Evolutionary conservation across 2,113 vertebrate species (phyloP).

Genomic region (Vanacampus margaritifer): DNA sequence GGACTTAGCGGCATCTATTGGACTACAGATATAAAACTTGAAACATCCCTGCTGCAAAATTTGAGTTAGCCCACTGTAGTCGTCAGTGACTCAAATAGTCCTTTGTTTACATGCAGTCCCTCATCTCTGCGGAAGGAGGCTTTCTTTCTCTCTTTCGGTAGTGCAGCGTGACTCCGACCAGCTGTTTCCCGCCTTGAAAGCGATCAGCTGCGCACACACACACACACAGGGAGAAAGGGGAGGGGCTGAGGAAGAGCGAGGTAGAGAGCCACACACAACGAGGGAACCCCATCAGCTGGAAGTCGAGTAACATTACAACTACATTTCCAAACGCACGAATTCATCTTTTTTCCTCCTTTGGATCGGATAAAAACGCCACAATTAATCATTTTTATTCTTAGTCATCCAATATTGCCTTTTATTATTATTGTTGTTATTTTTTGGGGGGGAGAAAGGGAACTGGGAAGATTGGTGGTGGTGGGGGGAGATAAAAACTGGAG

Average conservation of each 20-base stretch:
- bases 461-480: no score
- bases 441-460: background rate
- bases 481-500: slow-evolving; percentile 67
- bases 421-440: slow-evolving; percentile 8
- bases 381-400: slow-evolving; percentile 30
- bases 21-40: background rate
- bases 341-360: slow-evolving; percentile 15
- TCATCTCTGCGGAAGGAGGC: slow-evolving; percentile 82
- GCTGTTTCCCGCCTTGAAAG: slow-evolving; percentile 99
- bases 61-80: background rate
- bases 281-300: slow-evolving; percentile 85
- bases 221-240: slow-evolving; percentile 72
- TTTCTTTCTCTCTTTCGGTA: slow-evolving; percentile 53
- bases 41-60: background rate
- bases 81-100: slow-evolving; percentile 67
- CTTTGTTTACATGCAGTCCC: slow-evolving; percentile 91
- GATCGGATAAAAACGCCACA: slow-evolving; percentile 10
- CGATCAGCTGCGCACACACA: slow-evolving; percentile 80
- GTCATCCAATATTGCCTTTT: slow-evolving; percentile 21
- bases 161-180: slow-evolving; percentile 87
- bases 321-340: slow-evolving; percentile 46
- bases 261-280: slow-evolving; percentile 73
- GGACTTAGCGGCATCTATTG: slow-evolving; percentile 5
- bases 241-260: slow-evolving; percentile 57
- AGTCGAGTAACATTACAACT: slow-evolving; percentile 80